Evolutionary conservation across 2,797 vertebrate genomes (phyloP), one percentile per base, ranked within the genome.

Genomic region (Enteromius radiatus): DNA sequence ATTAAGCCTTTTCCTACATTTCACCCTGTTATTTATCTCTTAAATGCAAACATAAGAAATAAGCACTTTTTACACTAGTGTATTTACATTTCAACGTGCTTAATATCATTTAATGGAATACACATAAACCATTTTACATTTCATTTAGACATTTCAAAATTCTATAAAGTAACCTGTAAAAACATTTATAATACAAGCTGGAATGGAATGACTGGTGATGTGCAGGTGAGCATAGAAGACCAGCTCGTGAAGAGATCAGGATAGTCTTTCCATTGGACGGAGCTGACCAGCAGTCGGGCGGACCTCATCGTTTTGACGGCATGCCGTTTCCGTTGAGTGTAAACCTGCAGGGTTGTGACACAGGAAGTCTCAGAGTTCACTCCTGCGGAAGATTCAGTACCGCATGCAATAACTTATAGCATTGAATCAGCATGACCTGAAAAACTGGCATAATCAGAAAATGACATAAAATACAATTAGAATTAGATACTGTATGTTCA

Each of bases 311-410:
- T 79, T 94, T 88, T 1, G 95, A 94, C 21, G 90, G 92, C 86
- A 95, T 89, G 85, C 94, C 92, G 91, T 96, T 96, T 83, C 95
- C 92, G 86, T 93, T 95, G 83, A 94, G 93, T 26, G 94, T 95
- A 91, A 96, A 96, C 93, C 95, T 96, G 87, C 3, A n/a, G 76
- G 70, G 36, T 67, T 64, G 67, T 67, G 67, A 28, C 65, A 63
- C 80, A 68, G 59, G 6, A 74, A 65, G 23, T n/a, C 54, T 56
- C 38, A 36, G 21, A 79, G 71, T 43, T 79, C 47, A 56, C 49
- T 41, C 33, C 49, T 56, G 49, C 17, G 8, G 11, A 52, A 23
- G 76, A 78, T 78, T 65, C 43, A 52, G 61, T 38, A 52, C 49
- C 2, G 33, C 71, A 75, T 75, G 71, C 71, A 23, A 33, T 19